Evolutionary conservation across 2,113 vertebrate species (phyloP).

Genomic region (Varanus salvator): DNA sequence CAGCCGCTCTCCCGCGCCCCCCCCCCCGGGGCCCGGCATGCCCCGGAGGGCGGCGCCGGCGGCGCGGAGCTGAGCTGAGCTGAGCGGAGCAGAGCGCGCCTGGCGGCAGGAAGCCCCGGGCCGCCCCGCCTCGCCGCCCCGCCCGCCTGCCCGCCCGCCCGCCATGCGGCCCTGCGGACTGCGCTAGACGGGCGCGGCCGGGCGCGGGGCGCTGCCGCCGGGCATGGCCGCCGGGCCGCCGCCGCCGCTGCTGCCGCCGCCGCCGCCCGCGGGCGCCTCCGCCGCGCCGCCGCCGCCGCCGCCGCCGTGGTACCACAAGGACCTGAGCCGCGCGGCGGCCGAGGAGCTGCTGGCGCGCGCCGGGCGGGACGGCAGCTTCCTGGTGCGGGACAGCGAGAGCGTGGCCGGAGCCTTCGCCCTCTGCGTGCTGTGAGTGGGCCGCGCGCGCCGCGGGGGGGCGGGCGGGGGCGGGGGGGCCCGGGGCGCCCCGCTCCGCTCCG

Average conservation of each 20-base stretch:
- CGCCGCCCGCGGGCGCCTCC: too few relatives aligned
- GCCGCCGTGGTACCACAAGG: slow-evolving; percentile 92
- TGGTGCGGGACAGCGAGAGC: slow-evolving; percentile 95
- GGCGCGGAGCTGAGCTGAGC: too few relatives aligned
- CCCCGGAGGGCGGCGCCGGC: not conserved
- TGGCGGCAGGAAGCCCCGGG: too few relatives aligned
- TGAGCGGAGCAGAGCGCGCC: too few relatives aligned
- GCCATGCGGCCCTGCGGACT: not conserved
- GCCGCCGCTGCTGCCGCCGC: slow-evolving; percentile 32
- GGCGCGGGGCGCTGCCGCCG: slow-evolving; percentile 7
- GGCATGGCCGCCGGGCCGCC: slow-evolving; percentile 74
- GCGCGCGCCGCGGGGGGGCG: not conserved
- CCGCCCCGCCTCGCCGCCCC: not conserved
- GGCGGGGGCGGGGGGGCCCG: not conserved
- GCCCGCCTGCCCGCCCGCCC: not conserved
- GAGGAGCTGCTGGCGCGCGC: slow-evolving; percentile 91
- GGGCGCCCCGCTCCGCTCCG: not conserved
- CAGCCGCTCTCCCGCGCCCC: too few relatives aligned
- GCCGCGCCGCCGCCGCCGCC: too few relatives aligned
- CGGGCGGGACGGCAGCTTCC: slow-evolving; percentile 92
- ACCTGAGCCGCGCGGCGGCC: slow-evolving; percentile 92
- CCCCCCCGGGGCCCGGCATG: not conserved
- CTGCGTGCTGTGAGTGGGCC: slow-evolving; percentile 89
- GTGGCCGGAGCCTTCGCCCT: slow-evolving; percentile 91
- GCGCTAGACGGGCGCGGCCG: not conserved